Evolutionary conservation across 2,797 vertebrate species (phyloP), one percentile per base, ranked within the genome.

Genomic region (Enteromius mattozi): DNA sequence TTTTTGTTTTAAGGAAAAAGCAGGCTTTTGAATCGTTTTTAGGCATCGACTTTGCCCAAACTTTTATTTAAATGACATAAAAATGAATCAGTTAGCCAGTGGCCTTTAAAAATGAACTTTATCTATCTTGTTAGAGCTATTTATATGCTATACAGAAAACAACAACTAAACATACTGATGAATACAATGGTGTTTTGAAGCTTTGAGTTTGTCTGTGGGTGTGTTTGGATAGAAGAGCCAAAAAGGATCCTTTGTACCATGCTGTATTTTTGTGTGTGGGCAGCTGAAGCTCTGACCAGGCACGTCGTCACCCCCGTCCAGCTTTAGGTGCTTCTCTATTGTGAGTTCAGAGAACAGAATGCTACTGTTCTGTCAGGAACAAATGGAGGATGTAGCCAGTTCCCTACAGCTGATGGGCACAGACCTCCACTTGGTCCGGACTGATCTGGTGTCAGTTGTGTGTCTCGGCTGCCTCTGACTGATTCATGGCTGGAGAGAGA

Each of bases 261-360:
- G 45, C 63, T 19, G 33, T 56, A 76, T 77, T 54, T 86, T 82
- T 82, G 79, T 86, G 79, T 40, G 51, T 37, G 40, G 37, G 66
- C 71, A 82, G 69, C 72, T 82, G 77, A 81, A 86, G 71, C 81
- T 84, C 84, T 82, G 80, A 83, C 80, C 30, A 81, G 86, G 86
- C 72, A 72, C 54, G 35, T 45, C 13, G 40, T 82, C 84, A 85
- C 82, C 80, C 84, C 78, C 84, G 16, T 84, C 79, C 66, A 74
- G 78, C 65, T 78, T 84, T 83, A 72, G 80, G 66, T n/a, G 16
- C 71, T 76, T 74, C 24, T 82, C 66, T 85, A 40, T 83, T 85
- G 17, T 82, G 37, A 35, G 45, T 61, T 33, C 85, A 65, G 33
- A 84, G 75, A 54, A 78, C 70, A 56, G 65, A 72, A 49, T 35